A percentile compares a stretch with the other conserved stretches of the same genome.
phyloP scores from a whole-genome alignment of 2,888 invertebrate species.

The Eupithecia centaureata region DNA sequence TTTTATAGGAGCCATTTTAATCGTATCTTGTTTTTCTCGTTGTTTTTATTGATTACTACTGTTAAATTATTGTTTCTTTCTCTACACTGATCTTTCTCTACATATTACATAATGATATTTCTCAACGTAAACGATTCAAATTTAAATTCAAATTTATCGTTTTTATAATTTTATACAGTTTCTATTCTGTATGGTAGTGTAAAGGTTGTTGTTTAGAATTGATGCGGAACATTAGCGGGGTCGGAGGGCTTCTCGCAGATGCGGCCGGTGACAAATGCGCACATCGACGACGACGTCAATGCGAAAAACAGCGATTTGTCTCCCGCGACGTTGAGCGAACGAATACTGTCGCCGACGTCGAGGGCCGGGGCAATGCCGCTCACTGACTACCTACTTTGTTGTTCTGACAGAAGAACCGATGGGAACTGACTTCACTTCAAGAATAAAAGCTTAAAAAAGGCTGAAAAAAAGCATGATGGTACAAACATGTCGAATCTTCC shows the following conservation, averaged over 20 bases:
- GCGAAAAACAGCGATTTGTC: constrained; percentile 37
- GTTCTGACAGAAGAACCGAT: background rate
- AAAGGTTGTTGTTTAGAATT: background rate
- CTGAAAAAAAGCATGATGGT: background rate
- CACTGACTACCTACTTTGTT: background rate
- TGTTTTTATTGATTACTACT: background rate
- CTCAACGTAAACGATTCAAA: too few relatives aligned
- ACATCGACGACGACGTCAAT: constrained; percentile 29
- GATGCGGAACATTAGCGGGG: constrained; percentile 1
- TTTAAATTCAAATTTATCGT: background rate
- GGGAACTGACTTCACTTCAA: background rate
- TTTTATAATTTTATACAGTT: background rate
- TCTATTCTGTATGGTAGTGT: background rate
- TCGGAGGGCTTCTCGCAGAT: constrained; percentile 16
- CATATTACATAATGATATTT: too few relatives aligned
- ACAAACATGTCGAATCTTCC: background rate
- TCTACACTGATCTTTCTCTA: too few relatives aligned
- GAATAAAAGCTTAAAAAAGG: background rate
- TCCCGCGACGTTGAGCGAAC: constrained; percentile 38
- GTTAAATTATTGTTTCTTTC: background rate
- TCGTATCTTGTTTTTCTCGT: background rate
- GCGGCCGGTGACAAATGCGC: constrained; percentile 33
- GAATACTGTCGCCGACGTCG: constrained; percentile 28
- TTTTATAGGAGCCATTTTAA: background rate
- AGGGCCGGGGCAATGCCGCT: background rate